Base-by-base conservation (phyloP, 2,797 vertebrate species). In the Aeoliscus strigatus region DNA sequence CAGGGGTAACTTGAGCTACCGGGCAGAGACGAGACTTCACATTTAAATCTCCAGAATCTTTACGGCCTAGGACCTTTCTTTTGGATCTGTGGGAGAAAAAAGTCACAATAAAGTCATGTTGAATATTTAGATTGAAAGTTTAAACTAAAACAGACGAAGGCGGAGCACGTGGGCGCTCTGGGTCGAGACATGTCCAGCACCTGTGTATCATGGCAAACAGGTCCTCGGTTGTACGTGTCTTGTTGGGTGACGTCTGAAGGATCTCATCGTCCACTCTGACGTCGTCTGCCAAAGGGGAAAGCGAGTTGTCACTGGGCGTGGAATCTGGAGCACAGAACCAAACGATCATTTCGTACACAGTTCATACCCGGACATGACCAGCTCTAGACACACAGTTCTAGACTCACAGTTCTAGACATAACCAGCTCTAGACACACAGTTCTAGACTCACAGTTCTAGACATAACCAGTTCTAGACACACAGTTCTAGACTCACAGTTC, bases 141-240 rank as follows among this genome's bases (percentile, higher is more conserved):
- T n/a, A n/a, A n/a, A n/a, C n/a, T n/a, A n/a, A n/a, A n/a, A n/a
- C n/a, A n/a, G n/a, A n/a, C n/a, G n/a, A n/a, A n/a, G n/a, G n/a
- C n/a, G n/a, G n/a, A n/a, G n/a, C n/a, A n/a, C n/a, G n/a, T n/a
- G n/a, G n/a, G n/a, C n/a, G n/a, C n/a, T n/a, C n/a, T n/a, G n/a
- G n/a, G n/a, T n/a, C n/a, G n/a, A n/a, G n/a, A n/a, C n/a, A 31
- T 27, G 8, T 18, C 30, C 27, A 61, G 40, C 84, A 99, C 96
- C 96, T 96, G 89, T 99, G 96, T 87, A 99, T 99, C 87, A 96
- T 94, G 57, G 96, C 95, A 80, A 99, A 99, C 52, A 99, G 87
- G 74, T 99, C 95, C 73, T 99, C 95, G 0, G 95, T 99, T 66
- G 96, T 99, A 63, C 95, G 94, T 47, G 90, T 91, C 86, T 92